These are phyloP conservation scores for Cyprinodon variegatus DNA, from an alignment of 2,113 vertebrate genomes.

Conservation along the genomic window DNA sequence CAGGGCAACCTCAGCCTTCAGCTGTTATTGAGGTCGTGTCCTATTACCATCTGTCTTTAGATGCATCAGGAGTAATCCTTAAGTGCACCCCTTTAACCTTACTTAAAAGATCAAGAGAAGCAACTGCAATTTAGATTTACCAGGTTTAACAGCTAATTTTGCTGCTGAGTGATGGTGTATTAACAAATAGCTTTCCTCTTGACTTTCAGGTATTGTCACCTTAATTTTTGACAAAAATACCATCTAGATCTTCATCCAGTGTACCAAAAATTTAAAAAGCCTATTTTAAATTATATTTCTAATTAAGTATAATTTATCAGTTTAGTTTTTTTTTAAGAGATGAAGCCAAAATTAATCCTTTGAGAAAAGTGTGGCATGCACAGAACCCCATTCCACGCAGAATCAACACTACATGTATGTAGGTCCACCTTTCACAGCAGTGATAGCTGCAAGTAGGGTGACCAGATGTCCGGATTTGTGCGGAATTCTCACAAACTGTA, in stretches of 20 bases:
- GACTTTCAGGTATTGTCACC: background rate
- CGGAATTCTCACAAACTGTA: too few relatives aligned
- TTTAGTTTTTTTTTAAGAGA: too few relatives aligned
- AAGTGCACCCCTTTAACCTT: constrained; percentile 58
- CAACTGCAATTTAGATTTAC: constrained; percentile 40
- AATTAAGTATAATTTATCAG: too few relatives aligned
- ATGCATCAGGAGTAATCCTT: constrained; percentile 54
- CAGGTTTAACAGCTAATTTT: constrained; percentile 28
- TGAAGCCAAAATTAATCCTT: too few relatives aligned
- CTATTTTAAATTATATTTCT: too few relatives aligned
- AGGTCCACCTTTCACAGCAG: too few relatives aligned
- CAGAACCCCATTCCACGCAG: too few relatives aligned
- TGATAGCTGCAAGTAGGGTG: too few relatives aligned
- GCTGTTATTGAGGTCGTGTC: constrained; percentile 66
- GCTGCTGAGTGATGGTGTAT: constrained; percentile 1
- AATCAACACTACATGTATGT: too few relatives aligned
- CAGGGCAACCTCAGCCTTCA: constrained; percentile 47
- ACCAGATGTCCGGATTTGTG: too few relatives aligned
- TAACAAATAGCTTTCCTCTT: background rate
- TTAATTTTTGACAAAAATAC: background rate
- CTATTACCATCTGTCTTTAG: constrained; percentile 72
- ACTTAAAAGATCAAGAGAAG: constrained; percentile 58
- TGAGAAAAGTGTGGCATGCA: too few relatives aligned
- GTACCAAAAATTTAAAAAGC: too few relatives aligned
- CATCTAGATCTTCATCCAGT: background rate